Evolutionary conservation across 2,888 invertebrate species (phyloP).

Genomic region (Cryptophagus acutangulus): DNA sequence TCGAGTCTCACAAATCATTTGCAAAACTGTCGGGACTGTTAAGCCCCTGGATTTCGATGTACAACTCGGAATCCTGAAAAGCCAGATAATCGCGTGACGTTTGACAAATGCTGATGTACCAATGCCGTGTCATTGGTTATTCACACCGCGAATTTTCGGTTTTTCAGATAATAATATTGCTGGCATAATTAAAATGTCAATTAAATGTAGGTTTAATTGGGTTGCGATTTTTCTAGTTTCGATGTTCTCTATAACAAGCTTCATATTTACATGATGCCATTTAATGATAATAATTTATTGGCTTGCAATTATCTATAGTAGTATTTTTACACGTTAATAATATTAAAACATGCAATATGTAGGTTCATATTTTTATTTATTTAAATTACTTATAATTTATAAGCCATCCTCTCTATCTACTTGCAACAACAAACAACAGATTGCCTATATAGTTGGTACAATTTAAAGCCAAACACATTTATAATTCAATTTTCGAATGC

Average conservation of each 20-base stretch:
- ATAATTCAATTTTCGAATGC: slow-evolving; percentile 2
- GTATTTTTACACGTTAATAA: not conserved
- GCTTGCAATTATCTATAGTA: not conserved
- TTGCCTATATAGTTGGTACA: too few species aligned
- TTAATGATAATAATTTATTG: too few species aligned
- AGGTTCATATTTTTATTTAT: too few species aligned
- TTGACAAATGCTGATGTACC: slow-evolving; percentile 28
- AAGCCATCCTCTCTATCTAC: too few species aligned
- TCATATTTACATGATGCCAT: too few species aligned
- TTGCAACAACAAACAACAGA: too few species aligned
- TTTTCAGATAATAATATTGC: not conserved
- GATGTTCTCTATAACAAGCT: too few species aligned
- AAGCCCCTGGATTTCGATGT: slow-evolving; percentile 38
- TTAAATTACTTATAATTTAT: too few species aligned
- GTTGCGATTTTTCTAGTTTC: too few species aligned
- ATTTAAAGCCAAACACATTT: too few species aligned
- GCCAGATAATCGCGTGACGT: slow-evolving; percentile 26
- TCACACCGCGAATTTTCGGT: slow-evolving; percentile 3
- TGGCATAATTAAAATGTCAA: too few species aligned
- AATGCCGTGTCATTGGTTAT: slow-evolving; percentile 14
- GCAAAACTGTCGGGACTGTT: slow-evolving; percentile 34
- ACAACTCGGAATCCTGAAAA: slow-evolving; percentile 34
- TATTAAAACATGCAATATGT: slow-evolving; percentile 4
- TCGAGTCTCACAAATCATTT: slow-evolving; percentile 46
- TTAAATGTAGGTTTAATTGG: too few species aligned